phyloP scores from a whole-genome alignment of 2,888 invertebrate species.

The Dione vanillae region DNA sequence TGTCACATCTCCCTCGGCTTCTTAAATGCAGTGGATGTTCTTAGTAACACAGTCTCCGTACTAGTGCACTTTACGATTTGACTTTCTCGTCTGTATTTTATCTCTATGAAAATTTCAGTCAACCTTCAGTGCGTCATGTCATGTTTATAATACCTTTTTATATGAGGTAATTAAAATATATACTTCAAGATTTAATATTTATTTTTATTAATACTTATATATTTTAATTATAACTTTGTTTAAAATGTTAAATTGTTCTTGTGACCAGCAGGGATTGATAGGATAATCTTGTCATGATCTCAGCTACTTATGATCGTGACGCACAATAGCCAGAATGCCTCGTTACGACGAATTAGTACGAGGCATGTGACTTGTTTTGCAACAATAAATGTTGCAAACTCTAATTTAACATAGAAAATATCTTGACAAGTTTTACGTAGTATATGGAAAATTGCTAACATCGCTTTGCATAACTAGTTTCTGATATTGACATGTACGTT shows the following conservation, averaged over 20 bases:
- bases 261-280: slow-evolving; percentile 15
- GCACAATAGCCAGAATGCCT: slow-evolving; percentile 24
- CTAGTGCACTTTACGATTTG: slow-evolving; percentile 14
- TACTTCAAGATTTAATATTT: too few species aligned
- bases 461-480: not conserved
- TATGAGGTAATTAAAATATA: too few species aligned
- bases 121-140: not conserved
- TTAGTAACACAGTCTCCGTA: not conserved
- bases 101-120: slow-evolving; percentile 3
- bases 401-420: slow-evolving; percentile 2
- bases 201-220: not conserved
- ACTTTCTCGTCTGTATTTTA: slow-evolving; percentile 1
- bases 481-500: not conserved
- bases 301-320: slow-evolving; percentile 28
- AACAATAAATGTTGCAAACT: slow-evolving; percentile 1
- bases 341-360: slow-evolving; percentile 30
- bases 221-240: not conserved
- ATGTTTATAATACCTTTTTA: too few species aligned
- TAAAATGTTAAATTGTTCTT: not conserved
- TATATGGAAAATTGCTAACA: not conserved
- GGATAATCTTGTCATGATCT: slow-evolving; percentile 33
- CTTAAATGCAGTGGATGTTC: slow-evolving; percentile 24
- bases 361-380: slow-evolving; percentile 21
- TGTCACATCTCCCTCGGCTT: slow-evolving; percentile 48
- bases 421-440: not conserved